Base-by-base conservation (phyloP, 2,888 invertebrate species). In the Coremacera marginata region DNA sequence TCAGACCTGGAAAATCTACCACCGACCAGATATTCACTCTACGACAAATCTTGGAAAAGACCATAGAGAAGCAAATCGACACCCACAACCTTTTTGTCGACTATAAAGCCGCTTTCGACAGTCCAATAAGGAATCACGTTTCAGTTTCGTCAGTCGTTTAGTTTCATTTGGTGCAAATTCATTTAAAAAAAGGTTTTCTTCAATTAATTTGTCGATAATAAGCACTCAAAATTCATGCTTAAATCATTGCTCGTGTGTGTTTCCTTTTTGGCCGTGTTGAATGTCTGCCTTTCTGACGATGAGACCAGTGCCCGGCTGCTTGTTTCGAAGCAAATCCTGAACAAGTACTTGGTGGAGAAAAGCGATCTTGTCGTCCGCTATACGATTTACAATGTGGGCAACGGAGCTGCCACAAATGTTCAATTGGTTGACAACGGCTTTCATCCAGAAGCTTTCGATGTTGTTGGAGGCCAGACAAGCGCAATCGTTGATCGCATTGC, bases 291-390 rank as follows among this genome's bases (percentile, higher is more conserved):
- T 5, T 87, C 87, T 3, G 86, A 88, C 62, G 95, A 95, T 84
- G 94, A 94, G 62, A 91, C 93, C 67, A 92, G 93, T 74, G 98
- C 98, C 25, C 93, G 95, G 84, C 91, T 99, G 70, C 90, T 99
- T 80, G 94, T 97, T 27, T 96, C 96, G 11, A 99, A 99, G 90
- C 96, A 96, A 90, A 95, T 99, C 85, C 92, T 98, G 79, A 99
- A 99, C 89, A 96, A 96, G 90, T 98, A 97, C 88, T 91, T 99
- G 80, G 98, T 99, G 1, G 98, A 99, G 91, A 95, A 95, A 86
- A 96, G 97, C 93, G 99, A 99, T 89, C 94, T 99, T 84, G 93
- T 98, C 80, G 94, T 99, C 60, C 96, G 98, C 90, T 99, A 99
- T 89, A 96, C 95, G 16, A 91, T 99, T 77, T 97, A 93, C 91